phyloP scores from a whole-genome alignment of 2,113 vertebrate genomes.

The Oriolus oriolus region DNA sequence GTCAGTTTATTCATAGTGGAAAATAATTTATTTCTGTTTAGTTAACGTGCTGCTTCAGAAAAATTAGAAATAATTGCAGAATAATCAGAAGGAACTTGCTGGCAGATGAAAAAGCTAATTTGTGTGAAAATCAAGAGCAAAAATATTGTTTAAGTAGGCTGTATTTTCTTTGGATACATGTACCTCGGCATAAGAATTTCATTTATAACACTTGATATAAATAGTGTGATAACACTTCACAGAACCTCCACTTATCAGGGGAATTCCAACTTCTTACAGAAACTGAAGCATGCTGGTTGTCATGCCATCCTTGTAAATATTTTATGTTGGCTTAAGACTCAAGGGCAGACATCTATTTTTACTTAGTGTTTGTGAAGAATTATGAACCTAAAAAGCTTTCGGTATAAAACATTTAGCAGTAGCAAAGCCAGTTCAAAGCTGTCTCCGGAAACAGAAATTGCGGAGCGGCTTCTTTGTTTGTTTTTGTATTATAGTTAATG shows the following conservation, averaged over 20 bases:
- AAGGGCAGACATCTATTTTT: slow-evolving; percentile 63
- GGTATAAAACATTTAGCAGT: slow-evolving; percentile 21
- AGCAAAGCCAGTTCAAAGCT: slow-evolving; percentile 13
- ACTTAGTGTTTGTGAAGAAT: slow-evolving; percentile 48
- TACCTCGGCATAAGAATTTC: slow-evolving; percentile 31
- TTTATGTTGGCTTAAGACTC: slow-evolving; percentile 70
- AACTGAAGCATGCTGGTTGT: slow-evolving; percentile 33
- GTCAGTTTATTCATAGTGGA: neutral
- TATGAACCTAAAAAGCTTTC: slow-evolving; percentile 43
- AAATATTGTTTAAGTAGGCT: slow-evolving; percentile 21
- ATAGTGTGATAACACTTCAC: slow-evolving; percentile 56
- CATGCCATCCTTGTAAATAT: slow-evolving; percentile 75
- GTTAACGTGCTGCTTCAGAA: neutral
- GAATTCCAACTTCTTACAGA: slow-evolving; percentile 50
- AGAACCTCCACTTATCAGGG: slow-evolving; percentile 47
- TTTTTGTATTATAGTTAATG: neutral
- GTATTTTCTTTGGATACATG: slow-evolving; percentile 29
- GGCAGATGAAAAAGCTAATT: slow-evolving; percentile 7
- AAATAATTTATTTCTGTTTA: neutral
- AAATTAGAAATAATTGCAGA: neutral
- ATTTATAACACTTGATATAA: slow-evolving; percentile 47
- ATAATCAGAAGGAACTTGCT: slow-evolving; percentile 19
- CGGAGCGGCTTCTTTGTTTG: neutral
- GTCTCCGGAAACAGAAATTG: neutral
- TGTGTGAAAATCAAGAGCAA: slow-evolving; percentile 22